phyloP scores from a whole-genome alignment of 53 echinoderm and acorn worm species.

The Hippasteria phrygiana region DNA sequence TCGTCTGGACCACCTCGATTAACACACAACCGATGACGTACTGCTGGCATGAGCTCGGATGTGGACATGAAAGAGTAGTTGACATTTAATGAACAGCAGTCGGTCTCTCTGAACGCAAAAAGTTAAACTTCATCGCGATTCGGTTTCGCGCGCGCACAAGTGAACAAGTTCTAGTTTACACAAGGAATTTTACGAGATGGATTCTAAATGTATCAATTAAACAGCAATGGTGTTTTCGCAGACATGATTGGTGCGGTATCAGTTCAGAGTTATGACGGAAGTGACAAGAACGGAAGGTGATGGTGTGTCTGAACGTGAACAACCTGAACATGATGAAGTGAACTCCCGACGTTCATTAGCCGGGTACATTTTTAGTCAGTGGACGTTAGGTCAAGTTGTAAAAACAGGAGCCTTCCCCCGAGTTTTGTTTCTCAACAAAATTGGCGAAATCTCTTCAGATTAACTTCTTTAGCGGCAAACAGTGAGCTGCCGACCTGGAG shows the following conservation, averaged over 20 bases:
- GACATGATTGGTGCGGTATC: not conserved
- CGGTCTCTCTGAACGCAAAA: not conserved
- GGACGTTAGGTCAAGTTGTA: not conserved
- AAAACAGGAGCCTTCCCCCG: not conserved
- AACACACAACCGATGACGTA: not conserved
- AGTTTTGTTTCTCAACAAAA: not conserved
- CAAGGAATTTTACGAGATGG: not conserved
- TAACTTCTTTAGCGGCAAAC: no score
- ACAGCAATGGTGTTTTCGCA: not conserved
- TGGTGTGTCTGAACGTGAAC: not conserved
- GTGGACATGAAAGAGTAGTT: constrained; percentile 11
- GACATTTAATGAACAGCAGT: constrained; percentile 12
- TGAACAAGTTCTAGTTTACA: not conserved
- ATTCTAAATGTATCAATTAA: not conserved
- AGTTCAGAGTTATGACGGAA: constrained; percentile 17
- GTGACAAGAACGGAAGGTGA: constrained; percentile 2
- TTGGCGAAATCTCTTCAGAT: not conserved
- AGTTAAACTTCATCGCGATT: not conserved
- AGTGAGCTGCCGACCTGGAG: no score
- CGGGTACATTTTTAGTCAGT: not conserved
- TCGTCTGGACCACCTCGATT: not conserved
- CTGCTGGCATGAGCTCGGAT: not conserved
- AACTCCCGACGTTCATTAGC: not conserved
- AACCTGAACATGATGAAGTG: not conserved
- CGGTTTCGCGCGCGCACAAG: not conserved